These are phyloP conservation scores for Ahaetulla prasina DNA, from an alignment of 2,113 vertebrate genomes.

Conservation along the genomic window DNA sequence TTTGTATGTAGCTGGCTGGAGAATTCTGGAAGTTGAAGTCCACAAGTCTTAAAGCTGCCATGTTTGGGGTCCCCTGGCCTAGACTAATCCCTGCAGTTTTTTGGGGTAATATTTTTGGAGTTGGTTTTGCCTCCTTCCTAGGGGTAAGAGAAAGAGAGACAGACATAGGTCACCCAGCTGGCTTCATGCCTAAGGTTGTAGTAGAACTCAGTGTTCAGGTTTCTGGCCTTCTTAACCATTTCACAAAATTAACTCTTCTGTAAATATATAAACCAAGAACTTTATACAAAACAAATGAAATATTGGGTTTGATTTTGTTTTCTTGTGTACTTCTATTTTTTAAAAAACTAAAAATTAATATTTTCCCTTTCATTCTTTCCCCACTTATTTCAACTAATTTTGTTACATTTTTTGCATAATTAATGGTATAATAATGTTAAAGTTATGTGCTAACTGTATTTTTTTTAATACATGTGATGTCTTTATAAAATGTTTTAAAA, in stretches of 20 bases:
- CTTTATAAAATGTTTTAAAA: neutral
- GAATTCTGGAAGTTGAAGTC: too few relatives aligned
- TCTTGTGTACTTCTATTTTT: neutral
- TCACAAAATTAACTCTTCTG: neutral
- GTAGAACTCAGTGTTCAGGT: too few relatives aligned
- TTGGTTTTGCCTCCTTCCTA: too few relatives aligned
- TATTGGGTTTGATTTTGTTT: neutral
- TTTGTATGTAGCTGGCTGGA: too few relatives aligned
- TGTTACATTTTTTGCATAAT: neutral
- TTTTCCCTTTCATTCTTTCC: neutral
- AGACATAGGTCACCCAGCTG: too few relatives aligned
- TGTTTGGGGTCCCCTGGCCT: too few relatives aligned
- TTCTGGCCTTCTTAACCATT: neutral
- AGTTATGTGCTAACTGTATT: neutral
- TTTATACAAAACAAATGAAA: neutral
- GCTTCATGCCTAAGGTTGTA: too few relatives aligned
- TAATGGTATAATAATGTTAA: neutral
- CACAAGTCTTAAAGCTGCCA: too few relatives aligned
- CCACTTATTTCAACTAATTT: neutral
- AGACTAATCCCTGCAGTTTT: too few relatives aligned
- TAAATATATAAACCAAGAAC: neutral
- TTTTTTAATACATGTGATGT: neutral
- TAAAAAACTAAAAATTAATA: neutral
- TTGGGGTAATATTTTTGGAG: too few relatives aligned
- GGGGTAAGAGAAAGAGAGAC: too few relatives aligned